Percentiles rank a stretch among this genome's conserved stretches.
phyloP scores from a whole-genome alignment of 2,888 invertebrate species.

The Agrilus biguttatus region DNA sequence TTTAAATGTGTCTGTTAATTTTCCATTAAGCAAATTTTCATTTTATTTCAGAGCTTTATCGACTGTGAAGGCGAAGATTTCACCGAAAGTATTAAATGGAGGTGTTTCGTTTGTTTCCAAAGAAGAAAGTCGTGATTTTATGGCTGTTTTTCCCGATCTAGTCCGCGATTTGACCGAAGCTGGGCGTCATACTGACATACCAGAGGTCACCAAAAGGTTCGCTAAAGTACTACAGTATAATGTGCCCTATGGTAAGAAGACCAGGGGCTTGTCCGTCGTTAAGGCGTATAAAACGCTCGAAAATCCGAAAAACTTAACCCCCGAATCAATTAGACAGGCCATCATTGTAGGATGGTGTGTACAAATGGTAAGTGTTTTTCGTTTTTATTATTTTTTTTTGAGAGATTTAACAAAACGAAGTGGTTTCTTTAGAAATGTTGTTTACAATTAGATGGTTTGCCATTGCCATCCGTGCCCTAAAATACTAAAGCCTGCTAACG shows the following conservation, averaged over 20 bases:
- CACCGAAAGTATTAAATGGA: conserved; percentile 41
- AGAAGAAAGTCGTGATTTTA: conserved; percentile 76
- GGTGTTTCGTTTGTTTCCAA: conserved; percentile 37
- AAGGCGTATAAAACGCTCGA: conserved; percentile 62
- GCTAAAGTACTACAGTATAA: conserved; percentile 82
- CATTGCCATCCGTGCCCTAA: no score
- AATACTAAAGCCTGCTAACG: no score
- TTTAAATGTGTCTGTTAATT: no score
- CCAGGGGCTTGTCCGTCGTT: conserved; percentile 58
- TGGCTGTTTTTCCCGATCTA: conserved; percentile 78
- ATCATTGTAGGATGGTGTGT: conserved; percentile 88
- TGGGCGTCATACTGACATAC: conserved; percentile 59
- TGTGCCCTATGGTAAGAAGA: conserved; percentile 82
- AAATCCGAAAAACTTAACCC: conserved; percentile 47
- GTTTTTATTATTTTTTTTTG: conserved; percentile 2
- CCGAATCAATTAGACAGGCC: conserved; percentile 63
- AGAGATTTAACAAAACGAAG: no score
- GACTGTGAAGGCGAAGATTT: conserved; percentile 44
- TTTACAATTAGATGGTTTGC: no score
- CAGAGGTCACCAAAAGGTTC: conserved; percentile 68
- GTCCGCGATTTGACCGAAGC: conserved; percentile 70
- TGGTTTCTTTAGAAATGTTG: no score
- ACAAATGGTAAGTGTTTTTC: conserved; percentile 67
- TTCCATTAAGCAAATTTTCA: neutral
- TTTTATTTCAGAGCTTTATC: conserved; percentile 34